A percentile compares a stretch with the other conserved stretches of the same genome.
These are phyloP conservation scores for Hafferia zeledoni DNA, from an alignment of 2,797 vertebrate species.

Conservation along the genomic window DNA sequence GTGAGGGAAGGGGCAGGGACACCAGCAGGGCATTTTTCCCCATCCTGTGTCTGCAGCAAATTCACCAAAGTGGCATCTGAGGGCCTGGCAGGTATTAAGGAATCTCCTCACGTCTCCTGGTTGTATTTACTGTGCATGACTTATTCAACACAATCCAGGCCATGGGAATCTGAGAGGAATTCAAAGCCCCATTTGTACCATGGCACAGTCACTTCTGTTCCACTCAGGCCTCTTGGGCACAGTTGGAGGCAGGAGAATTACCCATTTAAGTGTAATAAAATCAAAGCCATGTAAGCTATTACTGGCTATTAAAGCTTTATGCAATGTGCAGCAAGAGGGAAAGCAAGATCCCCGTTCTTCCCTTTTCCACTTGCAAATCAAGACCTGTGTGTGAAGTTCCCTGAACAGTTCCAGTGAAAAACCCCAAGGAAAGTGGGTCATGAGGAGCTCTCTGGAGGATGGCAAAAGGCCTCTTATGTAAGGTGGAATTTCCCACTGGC, in stretches of 20 bases:
- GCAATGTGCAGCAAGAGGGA: neutral
- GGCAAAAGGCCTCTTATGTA: neutral
- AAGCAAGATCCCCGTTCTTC: neutral
- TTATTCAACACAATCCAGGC: constrained; percentile 41
- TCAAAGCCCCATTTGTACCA: constrained; percentile 13
- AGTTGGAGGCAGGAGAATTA: constrained; percentile 44
- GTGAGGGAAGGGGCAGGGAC: neutral
- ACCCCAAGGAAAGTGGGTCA: constrained; percentile 14
- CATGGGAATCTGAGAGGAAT: neutral
- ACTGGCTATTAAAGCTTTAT: constrained; percentile 49
- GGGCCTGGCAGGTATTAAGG: neutral
- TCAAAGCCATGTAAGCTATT: constrained; percentile 59
- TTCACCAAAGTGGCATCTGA: neutral
- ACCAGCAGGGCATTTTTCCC: neutral
- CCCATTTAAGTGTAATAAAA: constrained; percentile 65
- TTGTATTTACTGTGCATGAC: constrained; percentile 39
- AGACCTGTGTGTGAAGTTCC: neutral
- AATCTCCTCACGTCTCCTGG: constrained; percentile 24
- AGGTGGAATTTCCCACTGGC: constrained; percentile 2
- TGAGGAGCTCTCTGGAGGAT: neutral
- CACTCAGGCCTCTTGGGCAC: constrained; percentile 39
- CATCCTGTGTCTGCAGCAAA: neutral
- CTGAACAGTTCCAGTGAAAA: neutral
- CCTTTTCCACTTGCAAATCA: neutral
- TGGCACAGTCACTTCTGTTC: constrained; percentile 21